Base-by-base conservation (phyloP, 1,140 invertebrate species). In the Diachasmimorpha longicaudata region DNA sequence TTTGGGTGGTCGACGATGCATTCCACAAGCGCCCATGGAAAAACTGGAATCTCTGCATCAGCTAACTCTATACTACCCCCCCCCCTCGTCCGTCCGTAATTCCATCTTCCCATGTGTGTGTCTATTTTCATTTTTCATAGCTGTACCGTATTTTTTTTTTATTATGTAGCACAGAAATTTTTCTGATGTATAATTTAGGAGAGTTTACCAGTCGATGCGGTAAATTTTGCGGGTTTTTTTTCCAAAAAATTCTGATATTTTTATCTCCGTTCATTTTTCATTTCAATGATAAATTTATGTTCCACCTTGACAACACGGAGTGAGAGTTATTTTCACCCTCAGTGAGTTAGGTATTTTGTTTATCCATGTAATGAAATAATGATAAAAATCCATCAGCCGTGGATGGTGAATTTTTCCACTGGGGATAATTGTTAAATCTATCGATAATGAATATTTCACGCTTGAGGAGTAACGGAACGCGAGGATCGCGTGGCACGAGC, bases 401-500 rank as follows among this genome's bases (percentile, higher is more conserved):
- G 25, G 3, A 66, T 23, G 11, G 11, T 31, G 25, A 14, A 66
- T 25, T 66, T 25, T 42, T 42, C 39, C 13, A 11, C 39, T 13
- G 23, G 25, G 25, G 11, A 25, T 23, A 31, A 31, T 31, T 23
- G 21, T 31, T 16, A n/a, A 68, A 16, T 19, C 36, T 16, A 19
- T 85, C 82, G 83, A 85, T 85, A 85, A 87, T 86, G 82, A 82
- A 82, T 85, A 85, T 85, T 82, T 68, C n/a, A n/a, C 25, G 58
- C 21, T 39, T 36, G 66, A 68, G 31, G 31, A 37, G 31, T 39
- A 68, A 68, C 31, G 36, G 66, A 68, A 37, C 36, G 66, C 14
- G 10, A 9, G 48, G 66, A 68, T 68, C 36, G 66, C 66, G 16
- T 68, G 66, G 66, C 58, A 63, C 58, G 58, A 63, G 58, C 66